Conservation (phyloP, 2,113 vertebrate genomes). For the Podiceps cristatus region DNA sequence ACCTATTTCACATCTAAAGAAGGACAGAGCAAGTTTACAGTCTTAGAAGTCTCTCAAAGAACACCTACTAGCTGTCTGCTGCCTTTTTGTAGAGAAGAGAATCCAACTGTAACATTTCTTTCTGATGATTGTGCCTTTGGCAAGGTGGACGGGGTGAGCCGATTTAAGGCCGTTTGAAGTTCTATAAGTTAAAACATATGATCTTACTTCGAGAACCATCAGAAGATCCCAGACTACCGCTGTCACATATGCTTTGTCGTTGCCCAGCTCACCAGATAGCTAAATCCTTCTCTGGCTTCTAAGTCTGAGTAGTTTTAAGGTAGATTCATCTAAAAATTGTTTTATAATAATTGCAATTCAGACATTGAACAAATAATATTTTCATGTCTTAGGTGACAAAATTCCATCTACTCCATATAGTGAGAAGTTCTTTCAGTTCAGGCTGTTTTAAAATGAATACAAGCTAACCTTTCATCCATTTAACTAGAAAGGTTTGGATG, state of each 20-base stretch:
- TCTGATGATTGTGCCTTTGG: background rate
- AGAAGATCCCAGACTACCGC: background rate
- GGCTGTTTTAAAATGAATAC: background rate
- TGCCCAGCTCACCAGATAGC: background rate
- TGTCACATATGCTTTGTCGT: too few relatives aligned
- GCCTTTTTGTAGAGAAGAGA: background rate
- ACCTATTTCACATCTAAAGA: background rate
- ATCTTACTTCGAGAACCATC: background rate
- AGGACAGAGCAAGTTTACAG: background rate
- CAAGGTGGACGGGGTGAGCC: background rate
- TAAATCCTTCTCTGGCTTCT: background rate
- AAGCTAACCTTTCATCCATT: background rate
- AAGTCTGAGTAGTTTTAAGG: background rate
- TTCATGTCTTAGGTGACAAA: background rate
- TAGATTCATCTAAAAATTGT: background rate
- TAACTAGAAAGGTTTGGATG: background rate
- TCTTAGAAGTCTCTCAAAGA: background rate
- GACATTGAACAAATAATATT: background rate
- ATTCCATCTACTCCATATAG: background rate
- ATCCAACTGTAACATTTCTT: background rate
- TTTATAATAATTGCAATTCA: background rate
- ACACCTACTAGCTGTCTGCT: background rate
- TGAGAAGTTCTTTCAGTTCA: background rate
- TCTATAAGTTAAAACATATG: background rate
- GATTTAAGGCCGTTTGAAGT: background rate